Evolutionary conservation across 2,888 invertebrate genomes (phyloP).

Genomic region (Neria commutata): DNA sequence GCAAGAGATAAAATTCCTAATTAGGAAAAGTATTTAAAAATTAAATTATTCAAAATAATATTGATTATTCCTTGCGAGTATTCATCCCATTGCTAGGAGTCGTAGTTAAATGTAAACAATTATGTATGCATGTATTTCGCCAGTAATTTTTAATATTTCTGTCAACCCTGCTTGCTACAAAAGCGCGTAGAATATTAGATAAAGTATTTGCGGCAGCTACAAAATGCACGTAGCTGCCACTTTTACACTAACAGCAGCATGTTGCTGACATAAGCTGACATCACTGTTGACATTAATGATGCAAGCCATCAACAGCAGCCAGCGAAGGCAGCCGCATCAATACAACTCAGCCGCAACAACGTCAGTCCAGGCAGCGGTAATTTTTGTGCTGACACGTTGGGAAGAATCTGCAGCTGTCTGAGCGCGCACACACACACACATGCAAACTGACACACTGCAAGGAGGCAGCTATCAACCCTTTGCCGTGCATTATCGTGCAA

Average conservation of each 20-base stretch:
- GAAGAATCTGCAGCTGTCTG: too few relatives aligned
- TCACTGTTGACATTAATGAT: conserved; percentile 32
- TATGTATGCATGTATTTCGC: too few relatives aligned
- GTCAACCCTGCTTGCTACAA: too few relatives aligned
- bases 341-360: conserved; percentile 4
- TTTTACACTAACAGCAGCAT: not conserved
- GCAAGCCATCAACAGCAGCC: conserved; percentile 23
- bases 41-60: too few relatives aligned
- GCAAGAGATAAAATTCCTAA: too few relatives aligned
- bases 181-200: too few relatives aligned
- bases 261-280: conserved; percentile 13
- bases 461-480: not conserved
- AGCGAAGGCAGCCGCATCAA: not conserved
- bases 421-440: not conserved
- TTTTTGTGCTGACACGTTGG: conserved; percentile 6
- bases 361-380: not conserved
- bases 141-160: too few relatives aligned
- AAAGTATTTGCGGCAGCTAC: too few relatives aligned
- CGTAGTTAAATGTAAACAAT: too few relatives aligned
- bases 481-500: not conserved
- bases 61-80: too few relatives aligned
- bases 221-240: not conserved
- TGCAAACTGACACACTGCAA: not conserved
- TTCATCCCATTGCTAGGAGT: too few relatives aligned
- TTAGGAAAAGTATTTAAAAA: too few relatives aligned